These are phyloP conservation scores for Tyria jacobaeae DNA, from an alignment of 2,888 invertebrate species.

Conservation along the genomic window DNA sequence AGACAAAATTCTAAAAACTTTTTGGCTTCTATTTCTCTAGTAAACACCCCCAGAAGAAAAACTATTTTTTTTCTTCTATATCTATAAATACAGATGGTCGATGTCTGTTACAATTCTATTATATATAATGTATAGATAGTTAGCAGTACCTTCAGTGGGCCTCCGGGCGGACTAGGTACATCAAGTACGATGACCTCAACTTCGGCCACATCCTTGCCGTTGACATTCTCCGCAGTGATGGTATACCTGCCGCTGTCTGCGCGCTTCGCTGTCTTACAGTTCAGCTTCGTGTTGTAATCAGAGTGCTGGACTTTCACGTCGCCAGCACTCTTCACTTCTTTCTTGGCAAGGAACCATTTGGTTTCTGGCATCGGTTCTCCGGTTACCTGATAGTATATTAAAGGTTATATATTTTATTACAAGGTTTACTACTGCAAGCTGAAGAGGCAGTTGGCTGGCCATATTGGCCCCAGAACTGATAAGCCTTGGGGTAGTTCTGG, in stretches of 20 bases:
- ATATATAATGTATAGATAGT: too few relatives aligned
- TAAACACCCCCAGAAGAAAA: too few relatives aligned
- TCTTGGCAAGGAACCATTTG: constrained; percentile 94
- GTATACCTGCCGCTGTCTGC: constrained; percentile 96
- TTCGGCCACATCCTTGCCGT: constrained; percentile 97
- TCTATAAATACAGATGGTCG: too few relatives aligned
- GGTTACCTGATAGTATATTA: constrained; percentile 73
- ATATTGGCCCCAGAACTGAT: too few relatives aligned
- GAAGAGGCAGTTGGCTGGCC: too few relatives aligned
- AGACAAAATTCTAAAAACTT: too few relatives aligned
- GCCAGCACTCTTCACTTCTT: constrained; percentile 91
- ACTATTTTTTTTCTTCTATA: too few relatives aligned
- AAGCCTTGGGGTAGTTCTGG: too few relatives aligned
- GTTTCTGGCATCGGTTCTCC: constrained; percentile 98
- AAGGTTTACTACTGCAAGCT: too few relatives aligned
- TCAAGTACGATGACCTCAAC: constrained; percentile 96
- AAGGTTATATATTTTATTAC: not conserved
- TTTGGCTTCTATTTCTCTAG: too few relatives aligned
- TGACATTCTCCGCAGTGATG: constrained; percentile 96
- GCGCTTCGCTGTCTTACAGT: constrained; percentile 92
- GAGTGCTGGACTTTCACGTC: constrained; percentile 92
- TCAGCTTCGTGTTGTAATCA: constrained; percentile 95
- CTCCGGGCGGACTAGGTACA: constrained; percentile 95
- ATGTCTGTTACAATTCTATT: too few relatives aligned
- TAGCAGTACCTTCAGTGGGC: constrained; percentile 92